Evolutionary conservation across 2,888 invertebrate species (phyloP).

Genomic region (Ochropleura leucogaster): DNA sequence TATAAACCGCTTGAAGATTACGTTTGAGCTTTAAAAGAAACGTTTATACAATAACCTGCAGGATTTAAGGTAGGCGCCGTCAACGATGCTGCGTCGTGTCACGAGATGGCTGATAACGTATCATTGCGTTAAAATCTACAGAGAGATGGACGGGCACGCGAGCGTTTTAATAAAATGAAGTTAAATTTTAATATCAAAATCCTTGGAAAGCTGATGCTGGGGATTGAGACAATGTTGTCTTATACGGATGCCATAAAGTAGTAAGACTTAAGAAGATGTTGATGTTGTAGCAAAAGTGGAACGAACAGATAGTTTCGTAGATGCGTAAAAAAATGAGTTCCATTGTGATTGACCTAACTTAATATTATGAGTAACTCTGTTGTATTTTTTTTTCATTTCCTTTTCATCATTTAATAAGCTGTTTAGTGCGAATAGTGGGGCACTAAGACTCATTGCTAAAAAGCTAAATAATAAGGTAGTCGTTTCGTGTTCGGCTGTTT

Average conservation of each 20-base stretch:
- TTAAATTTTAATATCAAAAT: constrained; percentile 60
- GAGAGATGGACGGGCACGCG: constrained; percentile 67
- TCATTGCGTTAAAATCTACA: constrained; percentile 70
- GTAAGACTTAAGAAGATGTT: background rate
- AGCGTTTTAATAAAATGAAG: constrained; percentile 59
- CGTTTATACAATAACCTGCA: constrained; percentile 55
- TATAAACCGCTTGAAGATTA: constrained; percentile 51
- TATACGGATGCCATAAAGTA: background rate
- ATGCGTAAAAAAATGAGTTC: too few relatives aligned
- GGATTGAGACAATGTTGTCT: constrained; percentile 31
- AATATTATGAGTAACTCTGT: too few relatives aligned
- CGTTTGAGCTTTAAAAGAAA: constrained; percentile 50
- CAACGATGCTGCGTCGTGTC: constrained; percentile 69
- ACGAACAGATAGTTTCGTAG: background rate
- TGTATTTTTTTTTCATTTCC: too few relatives aligned
- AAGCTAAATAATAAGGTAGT: too few relatives aligned
- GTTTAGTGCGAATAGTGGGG: too few relatives aligned
- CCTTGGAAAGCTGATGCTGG: constrained; percentile 27
- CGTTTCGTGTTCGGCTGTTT: too few relatives aligned
- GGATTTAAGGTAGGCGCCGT: constrained; percentile 71
- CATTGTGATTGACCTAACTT: too few relatives aligned
- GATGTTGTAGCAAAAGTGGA: background rate
- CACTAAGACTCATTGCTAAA: too few relatives aligned
- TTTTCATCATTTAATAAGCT: too few relatives aligned
- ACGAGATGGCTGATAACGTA: constrained; percentile 72